Evolutionary conservation across 2,888 invertebrate genomes (phyloP).

Genomic region (Harpalus rubripes): DNA sequence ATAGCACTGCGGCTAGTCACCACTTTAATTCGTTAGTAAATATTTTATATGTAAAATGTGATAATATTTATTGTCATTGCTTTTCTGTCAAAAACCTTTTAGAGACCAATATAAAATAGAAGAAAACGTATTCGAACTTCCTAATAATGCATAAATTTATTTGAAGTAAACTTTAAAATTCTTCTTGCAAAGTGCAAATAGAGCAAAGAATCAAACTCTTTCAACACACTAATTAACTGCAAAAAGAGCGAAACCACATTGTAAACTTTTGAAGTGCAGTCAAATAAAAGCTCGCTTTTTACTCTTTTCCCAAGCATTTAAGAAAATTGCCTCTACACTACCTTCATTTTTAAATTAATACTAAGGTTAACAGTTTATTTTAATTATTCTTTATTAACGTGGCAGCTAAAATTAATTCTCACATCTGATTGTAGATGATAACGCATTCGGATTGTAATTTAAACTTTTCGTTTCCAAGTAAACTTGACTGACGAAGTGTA

Average conservation of each 20-base stretch:
- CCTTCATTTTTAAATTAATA: slow-evolving; percentile 12
- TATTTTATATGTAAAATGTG: not conserved
- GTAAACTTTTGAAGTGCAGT: slow-evolving; percentile 21
- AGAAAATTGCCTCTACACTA: slow-evolving; percentile 5
- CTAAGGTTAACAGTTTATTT: slow-evolving; percentile 23
- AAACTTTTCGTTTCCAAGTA: slow-evolving; percentile 32
- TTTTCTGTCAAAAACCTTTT: not conserved
- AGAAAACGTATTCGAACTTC: not conserved
- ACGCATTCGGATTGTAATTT: slow-evolving; percentile 8
- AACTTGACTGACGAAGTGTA: slow-evolving; percentile 9
- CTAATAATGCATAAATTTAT: slow-evolving; percentile 8
- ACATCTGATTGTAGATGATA: slow-evolving; percentile 19
- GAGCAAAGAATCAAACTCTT: not conserved
- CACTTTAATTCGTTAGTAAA: not conserved
- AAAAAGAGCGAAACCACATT: slow-evolving; percentile 6
- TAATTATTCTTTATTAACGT: slow-evolving; percentile 52
- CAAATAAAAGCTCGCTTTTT: not conserved
- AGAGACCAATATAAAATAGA: not conserved
- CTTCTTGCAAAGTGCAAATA: not conserved
- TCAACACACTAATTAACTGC: slow-evolving; percentile 32
- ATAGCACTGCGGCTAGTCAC: not conserved
- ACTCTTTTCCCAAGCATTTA: slow-evolving; percentile 2
- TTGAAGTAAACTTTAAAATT: not conserved
- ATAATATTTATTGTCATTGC: not conserved
- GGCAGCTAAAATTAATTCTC: slow-evolving; percentile 45